Conservation (phyloP, 2,888 invertebrate genomes). For the Morinoia aosen region DNA sequence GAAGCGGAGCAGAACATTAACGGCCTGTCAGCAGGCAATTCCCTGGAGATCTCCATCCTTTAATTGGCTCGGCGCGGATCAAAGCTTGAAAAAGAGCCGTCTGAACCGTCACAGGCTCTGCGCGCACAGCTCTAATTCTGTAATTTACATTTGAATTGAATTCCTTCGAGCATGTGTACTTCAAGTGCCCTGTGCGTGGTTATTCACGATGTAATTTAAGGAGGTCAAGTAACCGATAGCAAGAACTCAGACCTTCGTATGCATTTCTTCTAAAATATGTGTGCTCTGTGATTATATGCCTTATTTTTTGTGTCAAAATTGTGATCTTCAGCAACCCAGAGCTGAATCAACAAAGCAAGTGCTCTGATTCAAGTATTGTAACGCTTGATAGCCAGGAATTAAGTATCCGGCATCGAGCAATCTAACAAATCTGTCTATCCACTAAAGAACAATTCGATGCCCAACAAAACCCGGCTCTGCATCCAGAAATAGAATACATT, state of each 20-base stretch:
- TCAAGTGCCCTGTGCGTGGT: background rate
- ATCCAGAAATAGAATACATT: too few species aligned
- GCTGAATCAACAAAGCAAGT: too few species aligned
- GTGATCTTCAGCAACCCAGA: too few species aligned
- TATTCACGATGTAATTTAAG: background rate
- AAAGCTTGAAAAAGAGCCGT: background rate
- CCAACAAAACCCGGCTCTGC: background rate
- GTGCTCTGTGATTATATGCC: too few species aligned
- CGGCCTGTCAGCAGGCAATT: background rate
- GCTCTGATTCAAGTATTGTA: background rate
- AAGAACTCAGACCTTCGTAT: background rate
- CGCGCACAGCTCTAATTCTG: background rate
- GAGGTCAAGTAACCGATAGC: background rate
- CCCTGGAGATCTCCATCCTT: background rate
- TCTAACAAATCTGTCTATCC: background rate
- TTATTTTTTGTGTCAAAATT: too few species aligned
- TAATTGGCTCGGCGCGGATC: background rate
- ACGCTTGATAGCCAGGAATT: background rate
- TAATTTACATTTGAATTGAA: background rate
- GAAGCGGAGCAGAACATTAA: background rate
- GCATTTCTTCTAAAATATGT: background rate
- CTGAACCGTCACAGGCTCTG: background rate
- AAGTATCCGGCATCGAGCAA: background rate
- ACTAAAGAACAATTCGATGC: background rate
- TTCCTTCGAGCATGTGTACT: background rate